These are phyloP conservation scores for Melanotaenia pygmaea DNA, from an alignment of 2,797 vertebrate genomes.

Conservation along the genomic window DNA sequence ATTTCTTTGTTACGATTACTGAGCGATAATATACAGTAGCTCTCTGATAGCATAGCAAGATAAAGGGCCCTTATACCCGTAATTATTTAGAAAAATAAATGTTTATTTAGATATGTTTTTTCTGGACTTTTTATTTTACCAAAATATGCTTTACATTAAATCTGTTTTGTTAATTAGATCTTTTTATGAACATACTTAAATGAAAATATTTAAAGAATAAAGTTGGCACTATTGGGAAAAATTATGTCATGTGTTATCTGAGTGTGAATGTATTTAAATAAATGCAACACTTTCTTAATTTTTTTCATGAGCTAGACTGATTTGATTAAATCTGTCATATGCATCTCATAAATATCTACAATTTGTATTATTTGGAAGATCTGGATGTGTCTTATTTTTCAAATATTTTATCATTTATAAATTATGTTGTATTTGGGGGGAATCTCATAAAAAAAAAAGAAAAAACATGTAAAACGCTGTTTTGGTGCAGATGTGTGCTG, in stretches of 20 bases:
- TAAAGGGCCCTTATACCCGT: not conserved
- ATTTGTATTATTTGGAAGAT: slow-evolving; percentile 1
- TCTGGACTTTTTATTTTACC: not conserved
- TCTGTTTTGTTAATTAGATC: not conserved
- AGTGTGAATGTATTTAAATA: not conserved
- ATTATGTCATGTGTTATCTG: not conserved
- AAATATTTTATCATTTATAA: not conserved
- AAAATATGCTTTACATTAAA: not conserved
- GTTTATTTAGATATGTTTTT: not conserved
- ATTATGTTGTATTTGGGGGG: not conserved
- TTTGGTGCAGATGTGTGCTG: not conserved
- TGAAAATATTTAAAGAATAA: not conserved
- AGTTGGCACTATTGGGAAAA: not conserved
- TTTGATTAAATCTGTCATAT: slow-evolving; percentile 6
- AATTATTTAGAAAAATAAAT: not conserved
- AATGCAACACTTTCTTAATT: not conserved
- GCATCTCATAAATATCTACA: not conserved
- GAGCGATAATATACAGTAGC: slow-evolving; percentile 4
- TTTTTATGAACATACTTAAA: not conserved
- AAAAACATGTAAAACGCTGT: not conserved
- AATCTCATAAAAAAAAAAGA: not conserved
- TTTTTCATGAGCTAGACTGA: slow-evolving; percentile 3
- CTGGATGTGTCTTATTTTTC: not conserved
- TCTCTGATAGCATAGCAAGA: slow-evolving; percentile 2
- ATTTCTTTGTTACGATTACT: slow-evolving; percentile 27